Conservation (phyloP, 2,113 vertebrate genomes). For the Smithornis capensis region DNA sequence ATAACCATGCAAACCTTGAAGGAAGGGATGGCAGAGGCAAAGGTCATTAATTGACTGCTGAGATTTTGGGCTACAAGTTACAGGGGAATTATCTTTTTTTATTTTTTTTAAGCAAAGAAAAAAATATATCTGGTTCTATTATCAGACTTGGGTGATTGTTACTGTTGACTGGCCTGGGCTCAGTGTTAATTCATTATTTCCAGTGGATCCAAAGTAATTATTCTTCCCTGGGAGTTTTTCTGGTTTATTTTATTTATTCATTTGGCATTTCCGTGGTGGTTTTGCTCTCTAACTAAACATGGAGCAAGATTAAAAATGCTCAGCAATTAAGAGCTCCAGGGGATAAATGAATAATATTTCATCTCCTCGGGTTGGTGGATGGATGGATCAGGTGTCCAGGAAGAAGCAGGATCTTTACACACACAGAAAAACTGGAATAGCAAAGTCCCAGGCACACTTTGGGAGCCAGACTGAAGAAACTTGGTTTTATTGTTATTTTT, state of each 20-base stretch:
- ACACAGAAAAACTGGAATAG: background rate
- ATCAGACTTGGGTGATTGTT: background rate
- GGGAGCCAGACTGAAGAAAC: background rate
- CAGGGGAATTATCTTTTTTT: background rate
- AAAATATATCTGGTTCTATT: background rate
- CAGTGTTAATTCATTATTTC: background rate
- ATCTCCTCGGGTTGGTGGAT: background rate
- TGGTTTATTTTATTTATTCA: background rate
- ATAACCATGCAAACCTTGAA: constrained; percentile 33
- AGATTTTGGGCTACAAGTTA: background rate
- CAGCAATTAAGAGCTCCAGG: background rate
- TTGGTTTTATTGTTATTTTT: background rate
- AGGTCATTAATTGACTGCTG: constrained; percentile 52
- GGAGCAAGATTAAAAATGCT: constrained; percentile 5
- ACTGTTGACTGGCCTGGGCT: background rate
- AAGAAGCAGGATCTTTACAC: background rate
- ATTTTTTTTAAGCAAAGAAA: background rate
- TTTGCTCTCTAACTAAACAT: background rate
- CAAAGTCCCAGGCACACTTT: background rate
- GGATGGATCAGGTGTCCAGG: rapidly evolving
- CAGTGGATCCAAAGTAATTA: background rate
- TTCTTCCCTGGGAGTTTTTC: background rate
- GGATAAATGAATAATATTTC: background rate
- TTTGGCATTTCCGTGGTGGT: background rate
- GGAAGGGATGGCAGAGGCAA: background rate